Conservation (phyloP, 2,797 vertebrate genomes). For the Myotis pilosus region DNA sequence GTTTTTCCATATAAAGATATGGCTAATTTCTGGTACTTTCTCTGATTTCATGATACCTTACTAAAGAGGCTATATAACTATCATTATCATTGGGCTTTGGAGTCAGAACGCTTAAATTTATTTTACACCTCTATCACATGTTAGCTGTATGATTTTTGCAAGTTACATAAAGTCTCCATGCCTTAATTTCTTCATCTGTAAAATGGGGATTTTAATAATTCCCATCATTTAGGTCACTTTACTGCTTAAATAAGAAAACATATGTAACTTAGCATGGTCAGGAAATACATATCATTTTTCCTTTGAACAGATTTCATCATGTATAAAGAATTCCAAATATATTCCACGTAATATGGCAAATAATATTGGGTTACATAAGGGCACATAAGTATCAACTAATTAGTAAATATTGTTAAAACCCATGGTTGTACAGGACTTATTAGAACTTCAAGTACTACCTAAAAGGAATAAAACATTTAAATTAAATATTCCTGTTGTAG, state of each 20-base stretch:
- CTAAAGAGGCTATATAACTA: not conserved
- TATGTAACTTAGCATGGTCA: not conserved
- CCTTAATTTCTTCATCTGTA: not conserved
- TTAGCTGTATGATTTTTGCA: not conserved
- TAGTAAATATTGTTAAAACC: not conserved
- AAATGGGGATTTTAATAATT: not conserved
- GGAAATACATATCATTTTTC: not conserved
- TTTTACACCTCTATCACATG: not conserved
- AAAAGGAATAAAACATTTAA: not conserved
- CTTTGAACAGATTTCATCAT: not conserved
- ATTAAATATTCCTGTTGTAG: not conserved
- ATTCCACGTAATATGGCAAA: not conserved
- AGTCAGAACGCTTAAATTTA: not conserved
- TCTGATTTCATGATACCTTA: not conserved
- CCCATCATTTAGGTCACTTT: not conserved
- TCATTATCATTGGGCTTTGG: not conserved
- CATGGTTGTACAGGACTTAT: not conserved
- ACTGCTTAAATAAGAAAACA: not conserved
- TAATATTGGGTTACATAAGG: not conserved
- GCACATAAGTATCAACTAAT: not conserved
- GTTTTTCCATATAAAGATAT: not conserved
- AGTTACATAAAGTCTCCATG: not conserved
- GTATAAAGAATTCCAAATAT: not conserved
- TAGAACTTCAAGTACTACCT: not conserved
- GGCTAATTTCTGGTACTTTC: not conserved